Conservation (phyloP, 2,113 vertebrate species). For the Xiphophorus maculatus region DNA sequence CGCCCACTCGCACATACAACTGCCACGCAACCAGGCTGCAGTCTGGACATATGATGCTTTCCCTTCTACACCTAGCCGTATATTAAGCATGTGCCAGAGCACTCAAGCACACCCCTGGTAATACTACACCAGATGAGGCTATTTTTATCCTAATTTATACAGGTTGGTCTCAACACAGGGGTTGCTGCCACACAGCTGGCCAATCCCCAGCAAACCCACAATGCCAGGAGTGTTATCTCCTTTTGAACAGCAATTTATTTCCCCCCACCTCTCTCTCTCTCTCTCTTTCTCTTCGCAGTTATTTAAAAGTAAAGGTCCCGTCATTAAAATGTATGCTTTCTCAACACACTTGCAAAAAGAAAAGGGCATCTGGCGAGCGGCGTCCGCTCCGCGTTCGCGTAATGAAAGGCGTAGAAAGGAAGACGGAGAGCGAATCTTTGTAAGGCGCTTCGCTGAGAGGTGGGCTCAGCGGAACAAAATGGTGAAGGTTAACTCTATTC, state of each 20-base stretch:
- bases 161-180: constrained; percentile 71
- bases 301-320: constrained; percentile 89
- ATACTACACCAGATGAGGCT: constrained; percentile 75
- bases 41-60: constrained; percentile 61
- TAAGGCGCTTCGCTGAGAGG: constrained; percentile 73
- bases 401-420: constrained; percentile 58
- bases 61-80: constrained; percentile 62
- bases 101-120: constrained; percentile 73
- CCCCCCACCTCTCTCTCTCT: constrained; percentile 20
- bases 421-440: constrained; percentile 58
- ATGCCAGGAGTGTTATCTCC: constrained; percentile 92
- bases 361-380: constrained; percentile 63
- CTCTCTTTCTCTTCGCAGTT: constrained; percentile 45
- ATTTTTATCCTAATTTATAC: constrained; percentile 85
- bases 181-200: constrained; percentile 72
- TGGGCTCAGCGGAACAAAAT: constrained; percentile 79
- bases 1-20: constrained; percentile 25
- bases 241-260: constrained; percentile 92
- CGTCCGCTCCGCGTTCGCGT: constrained; percentile 77
- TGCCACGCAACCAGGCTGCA: constrained; percentile 55
- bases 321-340: constrained; percentile 98
- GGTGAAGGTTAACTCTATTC: constrained; percentile 78
- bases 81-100: constrained; percentile 63
- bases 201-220: constrained; percentile 91
- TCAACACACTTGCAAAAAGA: constrained; percentile 71